A percentile compares a stretch with the other conserved stretches of the same genome.
These are phyloP conservation scores for Protonibea diacanthus DNA, from an alignment of 2,797 vertebrate genomes.

Conservation along the genomic window DNA sequence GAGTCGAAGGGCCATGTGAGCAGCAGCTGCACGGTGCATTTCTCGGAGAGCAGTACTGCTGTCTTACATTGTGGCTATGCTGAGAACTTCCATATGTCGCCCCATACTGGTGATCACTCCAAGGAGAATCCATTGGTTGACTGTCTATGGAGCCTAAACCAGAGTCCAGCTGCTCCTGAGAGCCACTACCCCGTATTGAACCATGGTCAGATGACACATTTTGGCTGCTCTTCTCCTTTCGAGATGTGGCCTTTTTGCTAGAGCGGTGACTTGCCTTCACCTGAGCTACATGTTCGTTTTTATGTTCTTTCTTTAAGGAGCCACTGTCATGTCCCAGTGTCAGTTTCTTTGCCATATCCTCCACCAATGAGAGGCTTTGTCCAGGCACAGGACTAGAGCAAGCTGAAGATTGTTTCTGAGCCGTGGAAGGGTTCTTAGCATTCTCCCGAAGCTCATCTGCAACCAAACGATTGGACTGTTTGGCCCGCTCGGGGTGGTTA, in stretches of 20 bases:
- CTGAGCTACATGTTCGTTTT: slow-evolving; percentile 55
- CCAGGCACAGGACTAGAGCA: slow-evolving; percentile 27
- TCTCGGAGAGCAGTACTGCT: slow-evolving; percentile 27
- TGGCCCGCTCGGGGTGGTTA: slow-evolving; percentile 92
- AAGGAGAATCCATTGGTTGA: slow-evolving; percentile 47
- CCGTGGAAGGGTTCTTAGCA: slow-evolving; percentile 85
- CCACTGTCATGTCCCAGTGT: slow-evolving; percentile 48
- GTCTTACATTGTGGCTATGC: slow-evolving; percentile 13
- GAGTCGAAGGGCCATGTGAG: slow-evolving; percentile 33
- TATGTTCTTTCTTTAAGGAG: slow-evolving; percentile 61
- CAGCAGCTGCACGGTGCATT: slow-evolving; percentile 69
- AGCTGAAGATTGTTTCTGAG: slow-evolving; percentile 38
- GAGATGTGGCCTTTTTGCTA: slow-evolving; percentile 54
- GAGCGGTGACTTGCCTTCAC: slow-evolving; percentile 57
- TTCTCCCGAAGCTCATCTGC: slow-evolving; percentile 93
- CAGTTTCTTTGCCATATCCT: slow-evolving; percentile 79
- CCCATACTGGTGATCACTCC: slow-evolving; percentile 56
- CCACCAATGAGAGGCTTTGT: slow-evolving; percentile 66
- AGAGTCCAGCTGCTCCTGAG: slow-evolving; percentile 82
- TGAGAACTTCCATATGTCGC: slow-evolving; percentile 29
- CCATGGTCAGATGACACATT: slow-evolving; percentile 35
- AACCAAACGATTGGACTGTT: slow-evolving; percentile 90
- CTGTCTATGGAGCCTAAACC: slow-evolving; percentile 84
- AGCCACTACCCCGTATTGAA: slow-evolving; percentile 8
- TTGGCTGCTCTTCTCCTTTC: slow-evolving; percentile 60